These are phyloP conservation scores for Trematomus loennbergii DNA, from an alignment of 2,113 vertebrate species.

Conservation along the genomic window DNA sequence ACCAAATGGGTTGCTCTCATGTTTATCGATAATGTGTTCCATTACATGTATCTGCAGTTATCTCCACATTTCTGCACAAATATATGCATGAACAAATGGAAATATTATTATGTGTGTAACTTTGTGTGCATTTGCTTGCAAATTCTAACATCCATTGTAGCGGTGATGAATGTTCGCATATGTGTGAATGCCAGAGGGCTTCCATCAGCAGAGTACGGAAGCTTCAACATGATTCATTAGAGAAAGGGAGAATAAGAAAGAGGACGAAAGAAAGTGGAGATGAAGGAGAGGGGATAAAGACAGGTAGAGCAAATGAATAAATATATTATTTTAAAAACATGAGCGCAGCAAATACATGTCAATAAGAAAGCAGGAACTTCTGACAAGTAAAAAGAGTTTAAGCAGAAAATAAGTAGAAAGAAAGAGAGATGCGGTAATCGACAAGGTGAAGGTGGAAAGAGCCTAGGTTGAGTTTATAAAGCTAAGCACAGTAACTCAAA, in stretches of 20 bases:
- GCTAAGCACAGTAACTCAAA: no score
- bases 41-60: background rate
- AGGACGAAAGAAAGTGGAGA: conserved; percentile 14
- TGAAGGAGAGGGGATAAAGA: conserved; percentile 16
- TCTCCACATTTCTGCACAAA: conserved; percentile 26
- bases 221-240: conserved; percentile 82
- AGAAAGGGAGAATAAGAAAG: conserved; percentile 26
- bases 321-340: no score
- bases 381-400: background rate
- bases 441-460: background rate
- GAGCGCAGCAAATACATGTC: background rate
- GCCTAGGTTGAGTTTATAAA: no score
- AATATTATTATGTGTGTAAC: conserved; percentile 30
- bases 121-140: conserved; percentile 57
- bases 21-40: background rate
- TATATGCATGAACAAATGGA: conserved; percentile 35
- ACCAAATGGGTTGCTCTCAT: background rate
- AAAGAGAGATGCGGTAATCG: conserved; percentile 2
- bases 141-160: conserved; percentile 66
- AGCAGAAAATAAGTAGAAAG: background rate
- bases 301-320: conserved; percentile 4
- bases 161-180: conserved; percentile 85
- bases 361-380: background rate
- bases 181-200: conserved; percentile 81
- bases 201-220: conserved; percentile 80